Percentiles rank a stretch among this genome's conserved stretches.
Conservation (phyloP, 2,113 vertebrate species). For the Apteryx owenii region DNA sequence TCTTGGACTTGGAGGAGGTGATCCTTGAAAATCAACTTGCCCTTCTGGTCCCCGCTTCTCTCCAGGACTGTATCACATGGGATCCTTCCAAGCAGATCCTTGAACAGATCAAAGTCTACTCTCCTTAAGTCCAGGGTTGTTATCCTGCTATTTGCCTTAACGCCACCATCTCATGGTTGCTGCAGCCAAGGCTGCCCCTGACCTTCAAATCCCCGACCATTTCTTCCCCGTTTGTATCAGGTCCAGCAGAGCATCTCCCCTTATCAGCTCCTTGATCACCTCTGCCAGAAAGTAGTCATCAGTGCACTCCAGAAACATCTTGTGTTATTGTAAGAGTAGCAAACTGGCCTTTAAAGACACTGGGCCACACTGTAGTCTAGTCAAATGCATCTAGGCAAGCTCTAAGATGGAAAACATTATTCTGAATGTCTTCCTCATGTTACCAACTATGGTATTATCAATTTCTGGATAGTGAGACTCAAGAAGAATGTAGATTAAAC, state of each 20-base stretch:
- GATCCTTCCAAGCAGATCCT: background rate
- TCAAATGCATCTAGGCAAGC: background rate
- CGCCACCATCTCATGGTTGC: background rate
- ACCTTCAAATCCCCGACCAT: background rate
- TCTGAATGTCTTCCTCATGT: background rate
- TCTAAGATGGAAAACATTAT: background rate
- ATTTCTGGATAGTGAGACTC: background rate
- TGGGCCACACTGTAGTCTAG: fast-evolving
- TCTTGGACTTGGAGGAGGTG: background rate
- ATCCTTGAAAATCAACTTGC: background rate
- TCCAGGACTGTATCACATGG: background rate
- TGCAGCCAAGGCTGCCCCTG: background rate
- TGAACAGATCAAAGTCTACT: background rate
- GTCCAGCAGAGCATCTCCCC: background rate
- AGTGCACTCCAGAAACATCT: background rate
- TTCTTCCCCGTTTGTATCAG: background rate
- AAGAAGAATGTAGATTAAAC: background rate
- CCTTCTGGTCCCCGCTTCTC: background rate
- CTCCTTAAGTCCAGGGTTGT: background rate
- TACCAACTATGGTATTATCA: background rate
- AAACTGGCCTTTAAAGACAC: background rate
- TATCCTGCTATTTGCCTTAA: background rate
- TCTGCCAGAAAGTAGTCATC: background rate
- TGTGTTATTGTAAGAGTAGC: background rate
- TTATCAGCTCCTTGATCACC: background rate